A percentile compares a stretch with the other conserved stretches of the same genome.
These are phyloP conservation scores for Esox masquinongy DNA, from an alignment of 2,797 vertebrate species.

Conservation along the genomic window DNA sequence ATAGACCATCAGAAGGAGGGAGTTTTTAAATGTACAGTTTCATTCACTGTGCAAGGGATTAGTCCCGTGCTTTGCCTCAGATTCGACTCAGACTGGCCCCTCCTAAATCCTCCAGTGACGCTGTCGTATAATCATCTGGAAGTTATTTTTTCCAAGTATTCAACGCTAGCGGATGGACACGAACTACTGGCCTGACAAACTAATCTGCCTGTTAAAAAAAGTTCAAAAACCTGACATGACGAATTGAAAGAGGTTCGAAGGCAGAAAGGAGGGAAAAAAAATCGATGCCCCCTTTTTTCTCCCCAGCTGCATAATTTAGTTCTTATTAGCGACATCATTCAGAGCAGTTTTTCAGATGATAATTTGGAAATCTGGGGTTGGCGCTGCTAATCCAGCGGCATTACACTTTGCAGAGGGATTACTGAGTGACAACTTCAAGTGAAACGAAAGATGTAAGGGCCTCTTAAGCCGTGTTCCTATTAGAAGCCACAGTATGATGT, in stretches of 20 bases:
- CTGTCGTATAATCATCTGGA: constrained; percentile 53
- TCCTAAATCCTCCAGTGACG: constrained; percentile 63
- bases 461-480: constrained; percentile 77
- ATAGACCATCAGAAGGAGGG: constrained; percentile 52
- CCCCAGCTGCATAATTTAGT: constrained; percentile 64
- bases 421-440: constrained; percentile 83
- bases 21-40: constrained; percentile 59
- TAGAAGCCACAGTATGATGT: constrained; percentile 72
- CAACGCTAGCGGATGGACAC: constrained; percentile 59
- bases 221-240: constrained; percentile 24
- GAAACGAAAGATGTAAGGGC: constrained; percentile 81
- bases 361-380: constrained; percentile 76
- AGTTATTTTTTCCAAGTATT: constrained; percentile 8
- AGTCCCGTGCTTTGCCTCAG: constrained; percentile 60
- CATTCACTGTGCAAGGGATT: constrained; percentile 49
- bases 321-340: constrained; percentile 73
- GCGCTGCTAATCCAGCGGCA: constrained; percentile 72
- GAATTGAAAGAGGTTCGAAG: background rate
- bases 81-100: constrained; percentile 67
- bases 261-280: background rate
- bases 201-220: constrained; percentile 64
- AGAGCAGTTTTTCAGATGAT: constrained; percentile 65
- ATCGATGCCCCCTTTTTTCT: constrained; percentile 38
- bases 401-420: constrained; percentile 80
- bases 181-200: constrained; percentile 43